These are phyloP conservation scores for Siphamia tubifer DNA, from an alignment of 2,113 vertebrate species.

Conservation along the genomic window DNA sequence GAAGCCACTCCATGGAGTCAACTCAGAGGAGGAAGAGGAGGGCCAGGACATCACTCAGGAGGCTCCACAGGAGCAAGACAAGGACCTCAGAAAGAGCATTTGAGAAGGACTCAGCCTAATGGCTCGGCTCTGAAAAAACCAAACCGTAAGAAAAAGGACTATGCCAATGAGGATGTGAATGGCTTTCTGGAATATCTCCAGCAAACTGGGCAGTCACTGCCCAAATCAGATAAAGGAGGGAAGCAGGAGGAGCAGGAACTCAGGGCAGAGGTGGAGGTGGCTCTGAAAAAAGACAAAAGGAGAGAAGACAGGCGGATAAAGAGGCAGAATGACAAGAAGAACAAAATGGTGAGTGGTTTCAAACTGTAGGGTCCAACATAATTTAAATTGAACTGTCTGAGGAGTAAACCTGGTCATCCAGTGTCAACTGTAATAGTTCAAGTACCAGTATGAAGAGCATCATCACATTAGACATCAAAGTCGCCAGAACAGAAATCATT, in stretches of 20 bases:
- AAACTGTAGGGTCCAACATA: neutral
- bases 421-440: no score
- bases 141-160: slow-evolving; percentile 83
- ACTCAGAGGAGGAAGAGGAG: slow-evolving; percentile 47
- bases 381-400: neutral
- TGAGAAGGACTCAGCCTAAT: slow-evolving; percentile 44
- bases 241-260: slow-evolving; percentile 26
- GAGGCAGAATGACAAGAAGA: slow-evolving; percentile 85
- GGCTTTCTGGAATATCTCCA: slow-evolving; percentile 86
- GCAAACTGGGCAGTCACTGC: slow-evolving; percentile 54
- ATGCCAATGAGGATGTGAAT: slow-evolving; percentile 86
- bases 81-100: neutral
- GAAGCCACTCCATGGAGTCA: slow-evolving; percentile 88
- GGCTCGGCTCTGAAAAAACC: slow-evolving; percentile 61
- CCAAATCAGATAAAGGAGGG: neutral
- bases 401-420: no score
- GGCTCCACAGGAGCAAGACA: neutral
- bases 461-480: no score
- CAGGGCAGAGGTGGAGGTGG: slow-evolving; percentile 68
- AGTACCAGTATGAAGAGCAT: no score
- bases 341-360: slow-evolving; percentile 83
- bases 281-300: slow-evolving; percentile 84
- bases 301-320: slow-evolving; percentile 86
- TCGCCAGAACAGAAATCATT: no score
- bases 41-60: neutral